phyloP scores from a whole-genome alignment of 2,888 invertebrate species.

The Escarpia spicata region DNA sequence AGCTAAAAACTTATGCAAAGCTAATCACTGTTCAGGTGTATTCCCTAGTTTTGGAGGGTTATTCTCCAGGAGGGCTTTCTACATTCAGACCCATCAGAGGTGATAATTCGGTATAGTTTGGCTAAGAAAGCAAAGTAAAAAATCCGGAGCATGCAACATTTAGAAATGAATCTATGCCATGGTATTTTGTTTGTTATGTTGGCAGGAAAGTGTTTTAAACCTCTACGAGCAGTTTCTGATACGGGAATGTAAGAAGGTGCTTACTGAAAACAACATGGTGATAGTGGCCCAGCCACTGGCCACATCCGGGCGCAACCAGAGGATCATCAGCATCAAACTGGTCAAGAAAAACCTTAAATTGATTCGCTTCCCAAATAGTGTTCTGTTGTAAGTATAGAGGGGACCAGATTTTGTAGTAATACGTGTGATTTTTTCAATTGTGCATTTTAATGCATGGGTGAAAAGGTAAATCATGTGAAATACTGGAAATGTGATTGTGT shows the following conservation, averaged over 20 bases:
- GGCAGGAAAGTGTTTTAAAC: conserved; percentile 32
- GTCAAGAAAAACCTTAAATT: conserved; percentile 7
- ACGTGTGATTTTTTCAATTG: too few species aligned
- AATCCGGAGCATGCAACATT: background rate
- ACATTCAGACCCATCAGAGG: too few species aligned
- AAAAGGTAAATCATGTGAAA: too few species aligned
- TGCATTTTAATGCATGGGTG: too few species aligned
- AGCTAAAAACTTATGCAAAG: too few species aligned
- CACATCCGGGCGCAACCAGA: background rate
- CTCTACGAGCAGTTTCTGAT: conserved; percentile 32
- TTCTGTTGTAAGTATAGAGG: background rate
- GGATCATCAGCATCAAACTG: conserved; percentile 27
- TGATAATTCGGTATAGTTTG: too few species aligned
- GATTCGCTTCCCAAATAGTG: background rate
- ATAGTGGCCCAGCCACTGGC: conserved; percentile 28
- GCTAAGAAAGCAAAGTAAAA: too few species aligned
- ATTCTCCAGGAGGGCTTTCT: too few species aligned
- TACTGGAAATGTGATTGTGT: too few species aligned
- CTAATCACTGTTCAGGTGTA: too few species aligned
- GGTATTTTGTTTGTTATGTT: background rate
- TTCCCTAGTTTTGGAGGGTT: too few species aligned
- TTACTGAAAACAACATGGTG: conserved; percentile 28
- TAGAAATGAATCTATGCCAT: background rate
- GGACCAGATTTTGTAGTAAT: background rate
- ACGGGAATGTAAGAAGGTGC: conserved; percentile 28